These are phyloP conservation scores for Pipistrellus pygmaeus DNA, from an alignment of 2,797 vertebrate species.

Conservation along the genomic window DNA sequence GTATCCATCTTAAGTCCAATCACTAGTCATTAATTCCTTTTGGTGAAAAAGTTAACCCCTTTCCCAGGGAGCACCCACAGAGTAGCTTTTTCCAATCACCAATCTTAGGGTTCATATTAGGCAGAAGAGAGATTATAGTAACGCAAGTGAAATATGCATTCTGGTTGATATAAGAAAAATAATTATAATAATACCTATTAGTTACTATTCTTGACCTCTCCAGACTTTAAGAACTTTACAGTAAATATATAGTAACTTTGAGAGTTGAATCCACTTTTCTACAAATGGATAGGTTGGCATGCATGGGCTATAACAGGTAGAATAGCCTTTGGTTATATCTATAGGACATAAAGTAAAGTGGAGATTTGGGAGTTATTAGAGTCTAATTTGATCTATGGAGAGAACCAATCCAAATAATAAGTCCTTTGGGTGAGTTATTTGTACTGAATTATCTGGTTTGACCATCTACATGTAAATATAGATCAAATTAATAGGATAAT, in stretches of 20 bases:
- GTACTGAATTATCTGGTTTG: constrained; percentile 67
- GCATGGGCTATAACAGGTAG: background rate
- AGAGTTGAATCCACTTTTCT: constrained; percentile 13
- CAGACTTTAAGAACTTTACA: constrained; percentile 14
- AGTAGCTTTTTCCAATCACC: background rate
- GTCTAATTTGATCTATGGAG: constrained; percentile 71
- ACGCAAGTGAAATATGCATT: background rate
- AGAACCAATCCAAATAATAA: constrained; percentile 68
- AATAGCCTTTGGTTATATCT: constrained; percentile 55
- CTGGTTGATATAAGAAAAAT: background rate
- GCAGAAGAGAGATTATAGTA: background rate
- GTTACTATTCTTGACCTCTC: background rate
- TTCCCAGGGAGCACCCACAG: background rate
- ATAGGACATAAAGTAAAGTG: constrained; percentile 41
- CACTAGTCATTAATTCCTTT: background rate
- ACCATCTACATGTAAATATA: constrained; percentile 55
- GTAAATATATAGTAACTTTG: constrained; percentile 5
- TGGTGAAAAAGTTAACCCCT: background rate
- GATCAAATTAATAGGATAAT: constrained; percentile 75
- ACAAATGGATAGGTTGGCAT: background rate
- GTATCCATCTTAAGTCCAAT: background rate
- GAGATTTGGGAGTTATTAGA: constrained; percentile 49
- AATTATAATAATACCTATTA: background rate
- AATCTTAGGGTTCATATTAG: background rate
- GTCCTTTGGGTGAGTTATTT: constrained; percentile 66